Conservation (phyloP, 1,140 invertebrate genomes). For the Lepidurus arcticus region DNA sequence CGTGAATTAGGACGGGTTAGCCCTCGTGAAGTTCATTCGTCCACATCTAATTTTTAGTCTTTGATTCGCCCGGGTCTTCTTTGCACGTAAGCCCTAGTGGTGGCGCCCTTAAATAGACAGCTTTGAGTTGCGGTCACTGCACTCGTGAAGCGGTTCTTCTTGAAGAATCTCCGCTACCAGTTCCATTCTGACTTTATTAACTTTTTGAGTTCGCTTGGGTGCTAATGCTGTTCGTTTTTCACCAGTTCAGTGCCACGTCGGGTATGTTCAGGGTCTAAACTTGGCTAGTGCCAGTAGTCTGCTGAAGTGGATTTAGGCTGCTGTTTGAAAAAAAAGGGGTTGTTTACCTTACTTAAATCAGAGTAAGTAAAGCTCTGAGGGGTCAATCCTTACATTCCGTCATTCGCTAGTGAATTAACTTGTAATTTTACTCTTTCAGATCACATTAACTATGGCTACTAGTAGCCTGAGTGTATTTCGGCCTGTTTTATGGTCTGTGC, state of each 20-base stretch:
- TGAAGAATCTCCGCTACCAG: not conserved
- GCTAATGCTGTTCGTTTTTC: no score
- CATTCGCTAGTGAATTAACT: not conserved
- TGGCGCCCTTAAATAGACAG: not conserved
- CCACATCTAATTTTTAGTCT: not conserved
- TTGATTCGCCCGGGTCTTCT: slow-evolving; percentile 17
- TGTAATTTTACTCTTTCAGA: not conserved
- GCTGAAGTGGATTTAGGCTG: no score
- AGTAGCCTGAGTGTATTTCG: not conserved
- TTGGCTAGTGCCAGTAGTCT: no score
- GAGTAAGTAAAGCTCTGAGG: not conserved
- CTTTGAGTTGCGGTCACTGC: slow-evolving; percentile 1
- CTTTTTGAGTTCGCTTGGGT: no score
- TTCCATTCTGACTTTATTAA: not conserved
- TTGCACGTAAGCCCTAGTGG: slow-evolving; percentile 3
- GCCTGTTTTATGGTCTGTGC: not conserved
- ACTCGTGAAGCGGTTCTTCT: slow-evolving; percentile 16
- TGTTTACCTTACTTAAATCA: not conserved
- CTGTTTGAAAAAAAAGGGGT: no score
- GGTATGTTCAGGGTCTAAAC: no score
- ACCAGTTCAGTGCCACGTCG: no score
- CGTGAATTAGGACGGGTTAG: not conserved
- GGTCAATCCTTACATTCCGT: not conserved
- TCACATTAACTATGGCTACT: not conserved
- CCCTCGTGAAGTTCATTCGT: not conserved